phyloP scores from a whole-genome alignment of 2,113 vertebrate species.

The Neogobius melanostomus region DNA sequence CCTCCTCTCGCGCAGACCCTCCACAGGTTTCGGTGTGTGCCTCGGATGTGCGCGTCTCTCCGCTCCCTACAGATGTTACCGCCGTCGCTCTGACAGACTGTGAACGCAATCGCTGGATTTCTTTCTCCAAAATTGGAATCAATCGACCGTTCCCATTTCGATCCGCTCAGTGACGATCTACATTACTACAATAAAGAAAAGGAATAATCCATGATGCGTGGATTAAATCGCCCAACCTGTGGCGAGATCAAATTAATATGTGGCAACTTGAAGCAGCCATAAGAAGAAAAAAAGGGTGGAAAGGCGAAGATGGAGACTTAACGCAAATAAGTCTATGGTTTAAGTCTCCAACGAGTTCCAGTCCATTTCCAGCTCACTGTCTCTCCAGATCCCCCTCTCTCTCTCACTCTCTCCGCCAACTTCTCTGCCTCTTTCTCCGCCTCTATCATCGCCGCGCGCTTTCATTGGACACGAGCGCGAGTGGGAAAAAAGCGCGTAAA shows the following conservation, averaged over 20 bases:
- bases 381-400: conserved; percentile 43
- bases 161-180: conserved; percentile 44
- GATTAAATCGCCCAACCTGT: conserved; percentile 65
- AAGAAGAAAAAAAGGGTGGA: background rate
- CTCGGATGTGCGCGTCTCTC: conserved; percentile 41
- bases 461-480: conserved; percentile 69
- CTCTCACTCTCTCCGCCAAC: conserved; percentile 73
- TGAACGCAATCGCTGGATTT: conserved; percentile 25
- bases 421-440: conserved; percentile 73
- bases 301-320: background rate
- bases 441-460: conserved; percentile 54
- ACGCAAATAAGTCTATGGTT: conserved; percentile 42
- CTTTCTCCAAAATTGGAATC: conserved; percentile 17
- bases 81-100: conserved; percentile 19
- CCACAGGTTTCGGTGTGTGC: conserved; percentile 63
- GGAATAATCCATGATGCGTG: conserved; percentile 58
- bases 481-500: conserved; percentile 32
- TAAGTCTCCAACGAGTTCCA: conserved; percentile 53
- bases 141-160: conserved; percentile 42
- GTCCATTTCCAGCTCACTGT: conserved; percentile 50
- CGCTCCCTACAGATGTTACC: conserved; percentile 42
- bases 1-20: conserved; percentile 52
- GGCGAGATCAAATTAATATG: conserved; percentile 40
- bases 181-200: conserved; percentile 23
- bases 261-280: background rate